Evolutionary conservation across 2,888 invertebrate species (phyloP), one percentile per base, ranked within the genome.

Genomic region (Colletes collaris): DNA sequence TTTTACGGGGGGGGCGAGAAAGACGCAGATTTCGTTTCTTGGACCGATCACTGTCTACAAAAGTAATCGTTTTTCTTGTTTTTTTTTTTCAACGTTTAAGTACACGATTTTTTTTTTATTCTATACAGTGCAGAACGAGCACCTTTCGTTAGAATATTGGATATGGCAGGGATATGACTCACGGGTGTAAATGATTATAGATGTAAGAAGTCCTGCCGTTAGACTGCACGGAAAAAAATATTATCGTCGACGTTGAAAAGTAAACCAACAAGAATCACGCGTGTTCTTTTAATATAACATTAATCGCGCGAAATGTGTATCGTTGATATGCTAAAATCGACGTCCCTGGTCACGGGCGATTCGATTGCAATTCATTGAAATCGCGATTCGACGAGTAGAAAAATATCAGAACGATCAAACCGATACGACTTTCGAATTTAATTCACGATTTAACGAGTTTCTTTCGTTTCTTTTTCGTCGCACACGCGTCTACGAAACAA

Each of bases 131-230:
- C 73, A 56, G 74, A 55, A 69, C 58, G 71, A 62, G 68, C 76
- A 67, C 71, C 19, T 70, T 49, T 82, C 65, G 64, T 81, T 85
- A 84, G 71, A 74, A 79, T 79, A 81, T 85, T 64, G 76, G 86
- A 90, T 89, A 89, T 88, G 89, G 87, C 90, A 87, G 85, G 83
- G 89, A 90, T 89, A 90, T 89, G 90, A 89, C 81, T 88, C 82
- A 81, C 81, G 85, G 86, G 74, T 74, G 37, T 19, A 75, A 65
- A 84, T 55, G 64, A 72, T 85, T 81, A 81, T 49, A 67, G 64
- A 69, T 49, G 55, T 74, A 62, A 79, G 50, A 76, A 68, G 69
- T 79, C 65, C 60, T 67, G 59, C 77, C 77, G 55, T 19, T 70
- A 69, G 66, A 27, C 74, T 67, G 68, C 77, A 80, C 77, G 75